Evolutionary conservation across 37 sponge, comb jelly and placozoan genomes (phyloP), one percentile per base, ranked within the genome.

Genomic region (Beroe ovata): DNA sequence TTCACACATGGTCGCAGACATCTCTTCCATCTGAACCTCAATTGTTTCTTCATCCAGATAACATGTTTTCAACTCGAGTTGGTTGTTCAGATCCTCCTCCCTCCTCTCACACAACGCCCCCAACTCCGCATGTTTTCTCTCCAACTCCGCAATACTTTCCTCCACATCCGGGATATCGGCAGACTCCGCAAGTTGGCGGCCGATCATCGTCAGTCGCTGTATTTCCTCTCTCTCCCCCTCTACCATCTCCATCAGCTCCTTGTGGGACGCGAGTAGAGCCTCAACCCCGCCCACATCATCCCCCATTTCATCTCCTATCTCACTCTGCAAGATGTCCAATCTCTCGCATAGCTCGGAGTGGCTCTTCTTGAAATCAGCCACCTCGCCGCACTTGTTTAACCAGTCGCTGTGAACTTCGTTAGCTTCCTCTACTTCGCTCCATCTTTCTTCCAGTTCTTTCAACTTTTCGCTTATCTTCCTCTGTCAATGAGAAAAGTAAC

Each of bases 341-440:
- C 69, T 66, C 1, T 77, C 84, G 8, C 28, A 20, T 29, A 77
- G 41, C 18, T 77, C 84, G 33, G 42, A 23, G 47, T 32, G n/a
- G 1, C 23, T 40, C 54, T 77, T 77, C 42, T 40, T 77, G 47
- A 77, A 77, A 1, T 77, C 84, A 42, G 84, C 84, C n/a, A 77
- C 14, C 54, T 77, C 84, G 1, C 20, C 28, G 33, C 84, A 77
- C 47, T 77, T 77, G 22, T 42, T 42, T 25, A 77, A 54, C 84
- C 84, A 77, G 54, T 77, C 84, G 8, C 36, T 36, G 84, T 77
- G 84, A n/a, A 77, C 84, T 25, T 77, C 84, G 28, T 77, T 77
- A 21, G 84, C 84, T 42, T 77, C 84, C 54, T 77, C 84, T 19
- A 77, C 84, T 37, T 66, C 69, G 35, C 69, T 66, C 69, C 54